These are phyloP conservation scores for Hydrocynus forskahlii DNA, from an alignment of 2,797 vertebrate species.

Conservation along the genomic window DNA sequence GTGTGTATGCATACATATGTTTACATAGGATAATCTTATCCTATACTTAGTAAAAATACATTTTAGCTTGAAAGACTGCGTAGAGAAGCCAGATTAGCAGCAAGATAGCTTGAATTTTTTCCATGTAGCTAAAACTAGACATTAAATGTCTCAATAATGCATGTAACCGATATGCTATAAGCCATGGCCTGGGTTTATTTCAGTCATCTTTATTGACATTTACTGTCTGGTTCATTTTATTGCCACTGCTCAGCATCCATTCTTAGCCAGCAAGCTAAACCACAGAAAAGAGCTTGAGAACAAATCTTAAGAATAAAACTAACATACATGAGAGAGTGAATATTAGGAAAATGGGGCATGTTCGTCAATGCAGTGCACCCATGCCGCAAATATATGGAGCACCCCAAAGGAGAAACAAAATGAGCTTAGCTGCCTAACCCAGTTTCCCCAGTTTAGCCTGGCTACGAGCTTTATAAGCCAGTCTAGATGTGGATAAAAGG, in stretches of 20 bases:
- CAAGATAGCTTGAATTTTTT: not conserved
- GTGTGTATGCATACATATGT: too few species aligned
- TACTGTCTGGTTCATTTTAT: not conserved
- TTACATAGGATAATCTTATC: too few species aligned
- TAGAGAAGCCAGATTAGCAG: not conserved
- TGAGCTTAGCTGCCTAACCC: conserved; percentile 2
- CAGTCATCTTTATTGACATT: not conserved
- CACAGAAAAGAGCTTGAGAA: not conserved
- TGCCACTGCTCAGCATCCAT: not conserved
- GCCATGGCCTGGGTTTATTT: not conserved
- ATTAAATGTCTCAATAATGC: not conserved
- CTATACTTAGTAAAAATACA: too few species aligned
- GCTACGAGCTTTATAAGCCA: not conserved
- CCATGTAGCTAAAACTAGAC: not conserved
- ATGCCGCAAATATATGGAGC: not conserved
- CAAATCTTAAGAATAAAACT: too few species aligned
- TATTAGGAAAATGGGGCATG: not conserved
- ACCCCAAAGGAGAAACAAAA: not conserved
- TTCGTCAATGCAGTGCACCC: not conserved
- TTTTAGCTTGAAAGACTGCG: not conserved
- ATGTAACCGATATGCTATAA: not conserved
- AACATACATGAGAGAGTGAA: too few species aligned
- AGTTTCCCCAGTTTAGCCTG: conserved; percentile 1
- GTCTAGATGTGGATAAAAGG: not conserved
- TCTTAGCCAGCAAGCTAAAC: not conserved